Base-by-base conservation (phyloP, 2,797 vertebrate species). In the Hozukius guyotensis region DNA sequence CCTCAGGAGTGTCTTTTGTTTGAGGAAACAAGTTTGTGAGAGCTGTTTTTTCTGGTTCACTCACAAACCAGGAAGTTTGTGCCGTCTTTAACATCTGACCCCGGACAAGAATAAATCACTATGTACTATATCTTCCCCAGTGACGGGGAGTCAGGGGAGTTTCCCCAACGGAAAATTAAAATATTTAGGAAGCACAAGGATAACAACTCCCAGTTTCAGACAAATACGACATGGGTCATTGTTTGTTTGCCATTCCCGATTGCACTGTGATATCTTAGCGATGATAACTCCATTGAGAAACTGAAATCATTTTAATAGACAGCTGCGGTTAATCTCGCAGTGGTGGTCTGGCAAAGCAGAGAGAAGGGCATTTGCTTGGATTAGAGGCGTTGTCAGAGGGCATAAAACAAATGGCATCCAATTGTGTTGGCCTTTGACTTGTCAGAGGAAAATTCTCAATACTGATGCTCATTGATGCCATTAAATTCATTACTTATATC, bases 1-100 rank as follows among this genome's bases (percentile, higher is more conserved):
- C 9, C 71, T 73, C 12, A 71, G 24, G 1, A 49, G 7, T 4
- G 8, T 56, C 7, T 59, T 76, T 74, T 82, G 46, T 32, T 27
- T 27, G 53, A 74, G 71, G 53, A 75, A 83, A 72, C 24, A 64
- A 61, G 61, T 67, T 75, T 75, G 52, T 60, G 64, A 36, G 78
- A 68, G 72, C 18, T 32, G 5, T 36, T 72, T 75, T 75, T 80
- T 83, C 62, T 77, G 77, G 29, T 87, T 90, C 59, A 66, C 60
- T 85, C 73, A 75, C 68, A 93, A 91, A 91, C 75, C 78, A 84
- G 88, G 90, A 93, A 89, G 89, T 93, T 93, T 90, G 81, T 80
- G 60, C 70, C 91, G 78, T 87, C 80, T 88, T 90, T 87, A 86
- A 91, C 84, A 78, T 91, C 62, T 93, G 87, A 93, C 88, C 92